Base-by-base conservation (phyloP, 2,113 vertebrate species). In the Alouatta palliata region DNA sequence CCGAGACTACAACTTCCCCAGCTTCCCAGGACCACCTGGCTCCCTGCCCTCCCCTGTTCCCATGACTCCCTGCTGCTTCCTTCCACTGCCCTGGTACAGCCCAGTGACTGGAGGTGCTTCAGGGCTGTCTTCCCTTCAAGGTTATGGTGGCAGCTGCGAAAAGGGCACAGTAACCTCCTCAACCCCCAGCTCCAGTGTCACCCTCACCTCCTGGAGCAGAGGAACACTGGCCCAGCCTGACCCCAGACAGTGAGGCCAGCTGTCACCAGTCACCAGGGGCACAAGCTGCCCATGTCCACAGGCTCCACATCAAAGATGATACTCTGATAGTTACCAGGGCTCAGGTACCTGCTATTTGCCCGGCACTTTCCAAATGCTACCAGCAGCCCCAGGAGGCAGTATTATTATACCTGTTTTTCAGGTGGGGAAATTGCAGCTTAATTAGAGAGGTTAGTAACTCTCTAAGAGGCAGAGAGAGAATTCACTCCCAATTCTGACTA, bases 21-120 rank as follows among this genome's bases (percentile, higher is more conserved):
- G 93, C 90, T 91, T 97, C 91, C 96, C 82, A 68, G 64, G 87
- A 95, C 96, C 97, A 95, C 96, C 97, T 96, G 94, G 97, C 94
- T 89, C 82, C 91, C 66, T 0, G 9, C 43, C 45, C 16, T 91
- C n/a, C 89, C 87, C 43, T 64, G 90, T 93, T 95, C 87, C 96
- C 96, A 87, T 76, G 87, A 80, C 83, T 93, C 54, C 92, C 82
- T 32, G 7, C 20, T 35, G 82, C 61, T 93, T 92, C 64, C 70
- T 54, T 85, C 71, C 8, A 2, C 82, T 40, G 56, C 45, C 85
- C 35, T 52, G 70, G 40, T 21, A 94, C 68, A 91, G 43, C 27
- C 37, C 91, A 79, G 82, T 1, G 32, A 54, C 89, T 56, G 27
- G 87, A 70, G 54, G 77, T 54, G 32, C 47, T 93, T 79, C 70